A percentile compares a stretch with the other conserved stretches of the same genome.
phyloP scores from a whole-genome alignment of 2,797 vertebrate species.

The Alosa sapidissima region DNA sequence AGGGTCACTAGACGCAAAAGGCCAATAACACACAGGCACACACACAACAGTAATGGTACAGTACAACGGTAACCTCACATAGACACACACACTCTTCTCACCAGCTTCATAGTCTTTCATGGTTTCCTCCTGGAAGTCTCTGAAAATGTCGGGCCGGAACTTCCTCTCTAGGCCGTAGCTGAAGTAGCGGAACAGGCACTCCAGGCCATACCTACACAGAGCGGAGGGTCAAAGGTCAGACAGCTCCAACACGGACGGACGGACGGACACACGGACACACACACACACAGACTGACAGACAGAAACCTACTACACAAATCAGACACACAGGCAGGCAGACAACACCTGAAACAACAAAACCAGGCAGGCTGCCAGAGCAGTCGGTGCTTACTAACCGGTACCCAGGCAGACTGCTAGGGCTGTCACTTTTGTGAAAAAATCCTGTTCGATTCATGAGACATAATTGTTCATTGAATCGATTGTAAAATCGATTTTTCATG shows the following conservation, averaged over 20 bases:
- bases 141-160: conserved; percentile 96
- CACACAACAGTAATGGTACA: too few species aligned
- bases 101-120: conserved; percentile 94
- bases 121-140: conserved; percentile 98
- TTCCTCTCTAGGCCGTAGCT: conserved; percentile 97
- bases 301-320: neutral
- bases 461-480: too few species aligned
- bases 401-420: too few species aligned
- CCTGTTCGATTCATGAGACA: too few species aligned
- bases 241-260: neutral
- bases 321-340: neutral
- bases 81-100: conserved; percentile 61
- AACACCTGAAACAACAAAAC: neutral
- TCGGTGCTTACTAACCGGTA: too few species aligned
- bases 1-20: too few species aligned
- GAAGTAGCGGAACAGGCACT: conserved; percentile 99
- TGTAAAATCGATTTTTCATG: too few species aligned
- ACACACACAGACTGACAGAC: neutral
- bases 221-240: neutral
- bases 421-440: too few species aligned
- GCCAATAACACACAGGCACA: neutral
- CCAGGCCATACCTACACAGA: conserved; percentile 88
- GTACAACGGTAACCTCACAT: too few species aligned
- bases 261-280: neutral
- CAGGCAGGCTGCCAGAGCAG: too few species aligned